phyloP scores from a whole-genome alignment of 2,113 vertebrate species.

The Oncorhynchus tshawytscha region DNA sequence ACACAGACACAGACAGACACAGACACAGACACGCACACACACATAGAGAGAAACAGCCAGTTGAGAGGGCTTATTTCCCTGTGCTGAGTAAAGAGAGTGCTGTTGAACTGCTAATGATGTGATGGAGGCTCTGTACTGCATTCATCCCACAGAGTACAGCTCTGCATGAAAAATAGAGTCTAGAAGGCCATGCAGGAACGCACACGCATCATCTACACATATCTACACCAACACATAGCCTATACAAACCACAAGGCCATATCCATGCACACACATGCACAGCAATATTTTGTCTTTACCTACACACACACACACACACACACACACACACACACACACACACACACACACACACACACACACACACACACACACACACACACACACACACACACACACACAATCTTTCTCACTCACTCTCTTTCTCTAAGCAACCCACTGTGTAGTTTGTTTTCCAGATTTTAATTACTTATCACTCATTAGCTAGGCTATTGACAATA shows the following conservation, averaged over 20 bases:
- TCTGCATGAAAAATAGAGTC: constrained; percentile 30
- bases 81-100: neutral
- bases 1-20: neutral
- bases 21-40: neutral
- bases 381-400: neutral
- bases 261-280: constrained; percentile 18
- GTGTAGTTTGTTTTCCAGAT: neutral
- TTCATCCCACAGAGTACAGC: constrained; percentile 33
- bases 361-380: constrained; percentile 10
- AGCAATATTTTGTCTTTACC: constrained; percentile 18
- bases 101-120: constrained; percentile 24
- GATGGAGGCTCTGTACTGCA: constrained; percentile 22
- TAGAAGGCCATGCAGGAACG: constrained; percentile 33
- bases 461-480: neutral
- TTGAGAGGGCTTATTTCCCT: constrained; percentile 18
- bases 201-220: constrained; percentile 24
- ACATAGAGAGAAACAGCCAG: constrained; percentile 1
- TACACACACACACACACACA: constrained; percentile 13
- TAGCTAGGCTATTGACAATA: neutral
- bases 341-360: neutral
- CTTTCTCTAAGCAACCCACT: neutral
- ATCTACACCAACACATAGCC: constrained; percentile 1
- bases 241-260: constrained; percentile 38
- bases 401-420: neutral
- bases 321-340: neutral